Evolutionary conservation across 2,113 vertebrate species (phyloP), one percentile per base, ranked within the genome.

Genomic region (Saccopteryx bilineata): DNA sequence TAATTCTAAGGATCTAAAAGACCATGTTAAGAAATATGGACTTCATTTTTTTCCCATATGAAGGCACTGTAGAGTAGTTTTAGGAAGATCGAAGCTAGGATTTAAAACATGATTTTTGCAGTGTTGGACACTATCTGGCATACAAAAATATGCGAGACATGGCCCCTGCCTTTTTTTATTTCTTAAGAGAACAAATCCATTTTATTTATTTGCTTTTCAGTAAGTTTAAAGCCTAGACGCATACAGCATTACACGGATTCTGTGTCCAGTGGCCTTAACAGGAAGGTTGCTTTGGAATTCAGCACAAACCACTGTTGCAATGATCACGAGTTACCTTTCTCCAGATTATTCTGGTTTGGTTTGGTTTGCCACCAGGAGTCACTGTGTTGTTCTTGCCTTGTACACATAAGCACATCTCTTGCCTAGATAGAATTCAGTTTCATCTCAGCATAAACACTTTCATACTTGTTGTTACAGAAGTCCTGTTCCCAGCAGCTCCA

Each of bases 61-160:
- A 96, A 84, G n/a, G 31, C 75, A 80, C 7, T 28, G 0, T 84
- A 94, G 54, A 87, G 52, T 9, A 94, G 26, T 82, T 93, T 33
- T 76, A 82, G 87, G 21, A 68, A 69, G 28, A 48, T 66, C 63
- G 87, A 28, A 76, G 18, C 28, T 78, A 90, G 52, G 48, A 66
- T 85, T 91, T 84, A 52, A 86, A 88, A 94, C 17, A 50, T 7
- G 7, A 75, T 84, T 60, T 60, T 68, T n/a, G 68, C 26, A 68
- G 24, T 31, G 63, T 18, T 94, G 50, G 54, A 66, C 7, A 81
- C 12, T 90, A 68, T n/a, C 56, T 81, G 61, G 46, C 86, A 93
- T 54, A 81, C 23, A 88, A 93, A 96, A 65, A 90, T 65, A 91
- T 31, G 14, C 50, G 76, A 93, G 31, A 82, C 31, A 6, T 82